Evolutionary conservation across 2,888 invertebrate genomes (phyloP).

Genomic region (Amiota mariae): DNA sequence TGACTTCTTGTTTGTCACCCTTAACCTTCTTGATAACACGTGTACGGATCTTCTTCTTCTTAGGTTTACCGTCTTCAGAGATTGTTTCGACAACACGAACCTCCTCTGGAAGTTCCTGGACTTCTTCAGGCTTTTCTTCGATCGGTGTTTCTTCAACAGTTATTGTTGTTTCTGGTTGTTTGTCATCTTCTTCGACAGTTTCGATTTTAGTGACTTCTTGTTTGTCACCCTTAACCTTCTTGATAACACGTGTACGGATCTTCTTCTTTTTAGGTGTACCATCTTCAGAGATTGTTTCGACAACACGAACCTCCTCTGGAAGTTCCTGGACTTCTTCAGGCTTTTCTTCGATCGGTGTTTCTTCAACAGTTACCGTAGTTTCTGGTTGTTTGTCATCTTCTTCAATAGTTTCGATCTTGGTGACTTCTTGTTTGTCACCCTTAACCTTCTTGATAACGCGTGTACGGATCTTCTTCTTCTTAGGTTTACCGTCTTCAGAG

Average conservation of each 20-base stretch:
- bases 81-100: conserved; percentile 29
- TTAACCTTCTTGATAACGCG: conserved; percentile 33
- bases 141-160: conserved; percentile 31
- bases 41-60: conserved; percentile 30
- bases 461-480: conserved; percentile 31
- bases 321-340: conserved; percentile 26
- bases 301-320: conserved; percentile 30
- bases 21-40: conserved; percentile 33
- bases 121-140: conserved; percentile 16
- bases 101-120: conserved; percentile 32
- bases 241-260: conserved; percentile 32
- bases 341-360: conserved; percentile 28
- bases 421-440: conserved; percentile 33
- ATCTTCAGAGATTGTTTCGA: conserved; percentile 32
- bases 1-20: conserved; percentile 34
- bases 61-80: conserved; percentile 32
- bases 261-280: conserved; percentile 29
- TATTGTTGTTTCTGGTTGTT: conserved; percentile 29
- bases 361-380: conserved; percentile 34
- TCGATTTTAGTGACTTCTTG: conserved; percentile 35
- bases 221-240: conserved; percentile 34
- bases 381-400: conserved; percentile 32
- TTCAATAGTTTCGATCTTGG: conserved; percentile 33
- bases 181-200: conserved; percentile 35
- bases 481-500: conserved; percentile 30